Percentiles rank a stretch among this genome's conserved stretches.
Evolutionary conservation across 2,113 vertebrate species (phyloP).

Genomic region (Acanthisitta chloris): DNA sequence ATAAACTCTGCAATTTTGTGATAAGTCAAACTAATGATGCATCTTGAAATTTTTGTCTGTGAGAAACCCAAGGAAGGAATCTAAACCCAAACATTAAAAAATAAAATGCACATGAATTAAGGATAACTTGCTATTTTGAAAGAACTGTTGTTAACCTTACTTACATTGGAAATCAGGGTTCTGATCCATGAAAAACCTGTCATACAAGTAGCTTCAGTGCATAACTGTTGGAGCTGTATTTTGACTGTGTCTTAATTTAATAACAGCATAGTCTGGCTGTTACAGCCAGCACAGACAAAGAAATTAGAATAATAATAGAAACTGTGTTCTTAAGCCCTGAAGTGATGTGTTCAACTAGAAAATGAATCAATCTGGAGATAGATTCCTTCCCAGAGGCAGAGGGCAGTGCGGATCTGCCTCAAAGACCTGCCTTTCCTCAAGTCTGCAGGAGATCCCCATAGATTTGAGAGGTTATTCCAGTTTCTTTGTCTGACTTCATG

Average conservation of each 20-base stretch:
- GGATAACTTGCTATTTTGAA: not conserved
- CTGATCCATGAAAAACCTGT: not conserved
- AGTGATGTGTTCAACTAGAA: not conserved
- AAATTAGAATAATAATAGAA: not conserved
- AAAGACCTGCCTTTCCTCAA: not conserved
- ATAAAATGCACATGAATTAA: not conserved
- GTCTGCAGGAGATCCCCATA: fast-evolving
- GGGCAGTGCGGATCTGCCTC: not conserved
- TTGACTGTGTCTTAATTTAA: not conserved
- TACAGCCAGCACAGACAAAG: not conserved
- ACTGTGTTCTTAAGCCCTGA: not conserved
- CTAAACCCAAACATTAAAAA: not conserved
- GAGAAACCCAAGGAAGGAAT: not conserved
- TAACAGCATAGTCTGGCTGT: not conserved
- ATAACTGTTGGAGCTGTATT: not conserved
- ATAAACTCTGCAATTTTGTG: not conserved
- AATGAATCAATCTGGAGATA: not conserved
- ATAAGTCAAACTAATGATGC: not conserved
- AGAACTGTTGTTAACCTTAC: not conserved
- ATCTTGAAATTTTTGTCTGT: not conserved
- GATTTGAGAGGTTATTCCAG: not conserved
- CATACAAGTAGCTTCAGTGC: not conserved
- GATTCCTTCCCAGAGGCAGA: not conserved
- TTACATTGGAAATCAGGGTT: not conserved
- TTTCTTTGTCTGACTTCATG: not conserved